Evolutionary conservation across 2,888 invertebrate species (phyloP), one percentile per base, ranked within the genome.

Genomic region (Deilephila elpenor): DNA sequence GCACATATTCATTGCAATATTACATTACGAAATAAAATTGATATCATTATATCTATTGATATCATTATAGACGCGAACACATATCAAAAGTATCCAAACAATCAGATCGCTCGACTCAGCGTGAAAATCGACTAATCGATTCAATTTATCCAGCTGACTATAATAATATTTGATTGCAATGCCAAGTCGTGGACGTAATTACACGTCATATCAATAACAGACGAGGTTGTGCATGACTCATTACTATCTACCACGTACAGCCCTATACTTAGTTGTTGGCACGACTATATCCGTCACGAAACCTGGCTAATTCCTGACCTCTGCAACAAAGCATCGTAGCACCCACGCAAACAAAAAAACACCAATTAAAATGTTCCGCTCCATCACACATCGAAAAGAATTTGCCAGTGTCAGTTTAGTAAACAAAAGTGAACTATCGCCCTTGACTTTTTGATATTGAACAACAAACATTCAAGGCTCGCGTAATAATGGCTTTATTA

Each of bases 371-470:
- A 75, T 71, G 20, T 60, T 20, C 34, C 56, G 14, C 56, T 71
- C 61, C 56, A 72, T 74, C 74, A 51, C 25, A 73, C 59, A 75
- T 62, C 53, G 59, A 73, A 70, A 70, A 53, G 61, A 71, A 73
- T 73, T 70, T 53, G 29, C 59, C 67, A 73, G 71, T 32, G 51
- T 37, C 60, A 34, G 78, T 78, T 84, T 83, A 78, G 84, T 87
- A 86, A 90, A 92, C 90, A 91, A 91, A 81, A 87, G 79, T 79
- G 77, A 76, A 83, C 79, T 76, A 79, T 37, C 79, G 80, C 82
- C 92, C 93, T 92, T 93, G 93, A 91, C 91, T 91, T 91, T 89
- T 91, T 56, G 73, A 71, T 72, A 71, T 73, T 72, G 79, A 79
- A 81, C 79, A 79, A 71, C 78, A 82, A 84, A 79, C 76, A 79